Conservation (phyloP, 2,113 vertebrate genomes). For the Heterocephalus glaber region DNA sequence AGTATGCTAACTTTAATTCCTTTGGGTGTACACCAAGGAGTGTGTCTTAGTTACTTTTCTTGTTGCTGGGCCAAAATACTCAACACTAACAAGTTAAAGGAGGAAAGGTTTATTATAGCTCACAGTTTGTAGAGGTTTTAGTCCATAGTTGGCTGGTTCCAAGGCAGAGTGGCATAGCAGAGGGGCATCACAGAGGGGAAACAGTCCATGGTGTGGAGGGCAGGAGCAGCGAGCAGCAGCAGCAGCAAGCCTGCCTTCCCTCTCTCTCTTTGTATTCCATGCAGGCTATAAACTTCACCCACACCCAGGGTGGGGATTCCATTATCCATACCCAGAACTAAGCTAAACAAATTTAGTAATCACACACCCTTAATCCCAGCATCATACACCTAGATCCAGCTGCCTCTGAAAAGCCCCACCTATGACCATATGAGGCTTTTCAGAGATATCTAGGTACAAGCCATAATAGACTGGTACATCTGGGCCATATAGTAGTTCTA, state of each 20-base stretch:
- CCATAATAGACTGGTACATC: background rate
- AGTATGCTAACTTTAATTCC: background rate
- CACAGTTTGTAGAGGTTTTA: background rate
- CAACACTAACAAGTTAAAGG: background rate
- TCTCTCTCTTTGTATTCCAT: background rate
- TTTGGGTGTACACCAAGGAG: background rate
- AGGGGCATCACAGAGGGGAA: background rate
- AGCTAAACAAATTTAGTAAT: background rate
- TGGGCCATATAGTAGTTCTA: background rate
- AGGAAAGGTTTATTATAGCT: background rate
- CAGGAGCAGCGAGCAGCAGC: background rate
- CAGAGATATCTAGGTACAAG: background rate
- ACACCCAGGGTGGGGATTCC: background rate
- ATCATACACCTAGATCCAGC: background rate
- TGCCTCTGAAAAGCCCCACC: background rate
- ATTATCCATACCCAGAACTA: background rate
- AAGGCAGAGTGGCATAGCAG: background rate
- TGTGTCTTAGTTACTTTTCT: background rate
- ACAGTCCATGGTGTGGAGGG: background rate
- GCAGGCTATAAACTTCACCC: background rate
- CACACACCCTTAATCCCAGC: background rate
- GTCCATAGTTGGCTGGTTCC: background rate
- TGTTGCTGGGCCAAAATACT: background rate
- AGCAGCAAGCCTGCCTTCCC: background rate
- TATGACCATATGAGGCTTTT: background rate